Evolutionary conservation across 92 coral and sea anemone genomes (phyloP).

Genomic region (Umimayanthus chanpuru): DNA sequence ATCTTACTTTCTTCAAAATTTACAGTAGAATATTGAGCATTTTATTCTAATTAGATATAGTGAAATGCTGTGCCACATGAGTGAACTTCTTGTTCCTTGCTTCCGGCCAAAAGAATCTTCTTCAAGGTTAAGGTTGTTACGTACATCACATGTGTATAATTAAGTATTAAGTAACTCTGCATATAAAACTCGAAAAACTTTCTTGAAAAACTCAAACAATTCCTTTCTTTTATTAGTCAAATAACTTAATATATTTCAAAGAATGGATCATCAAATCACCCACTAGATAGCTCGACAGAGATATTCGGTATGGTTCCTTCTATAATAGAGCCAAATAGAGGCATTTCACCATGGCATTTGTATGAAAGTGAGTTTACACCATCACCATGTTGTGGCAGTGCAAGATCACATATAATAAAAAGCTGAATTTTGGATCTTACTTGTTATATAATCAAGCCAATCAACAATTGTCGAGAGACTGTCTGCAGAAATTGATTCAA

Average conservation of each 20-base stretch:
- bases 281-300: background rate
- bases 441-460: background rate
- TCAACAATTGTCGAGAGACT: background rate
- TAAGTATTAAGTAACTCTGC: background rate
- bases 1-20: background rate
- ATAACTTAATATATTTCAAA: background rate
- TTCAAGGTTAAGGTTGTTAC: background rate
- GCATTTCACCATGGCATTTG: background rate
- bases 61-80: background rate
- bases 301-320: background rate
- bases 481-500: background rate
- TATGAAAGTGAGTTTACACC: background rate
- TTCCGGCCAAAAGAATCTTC: conserved; percentile 17
- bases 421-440: background rate
- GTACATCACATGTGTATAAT: background rate
- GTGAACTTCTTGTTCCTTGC: background rate
- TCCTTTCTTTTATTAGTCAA: background rate
- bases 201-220: background rate
- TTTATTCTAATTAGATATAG: background rate
- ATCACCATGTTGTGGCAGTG: background rate
- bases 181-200: background rate
- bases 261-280: background rate
- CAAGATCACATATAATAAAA: background rate
- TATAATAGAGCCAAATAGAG: background rate
- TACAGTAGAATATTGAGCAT: background rate